A percentile compares a stretch with the other conserved stretches of the same genome.
Evolutionary conservation across 2,797 vertebrate genomes (phyloP).

Genomic region (Orestias chungarensis): DNA sequence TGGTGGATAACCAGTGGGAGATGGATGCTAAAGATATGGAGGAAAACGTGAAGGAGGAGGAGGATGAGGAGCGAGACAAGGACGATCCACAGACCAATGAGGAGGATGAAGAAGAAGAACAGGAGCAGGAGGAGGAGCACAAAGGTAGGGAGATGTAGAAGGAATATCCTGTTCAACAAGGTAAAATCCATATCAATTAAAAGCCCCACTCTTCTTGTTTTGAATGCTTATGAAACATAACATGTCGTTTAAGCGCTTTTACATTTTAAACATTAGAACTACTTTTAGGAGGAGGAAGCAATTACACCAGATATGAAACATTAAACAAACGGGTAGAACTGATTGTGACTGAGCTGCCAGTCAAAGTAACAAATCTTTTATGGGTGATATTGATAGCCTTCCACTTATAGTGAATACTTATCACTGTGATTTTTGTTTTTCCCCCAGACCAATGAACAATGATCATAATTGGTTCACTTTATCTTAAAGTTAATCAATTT

Average conservation of each 20-base stretch:
- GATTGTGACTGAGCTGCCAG: neutral
- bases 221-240: neutral
- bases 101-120: slow-evolving; percentile 51
- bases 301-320: neutral
- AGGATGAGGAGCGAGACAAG: slow-evolving; percentile 56
- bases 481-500: neutral
- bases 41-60: slow-evolving; percentile 60
- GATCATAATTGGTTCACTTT: neutral
- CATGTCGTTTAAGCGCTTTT: neutral
- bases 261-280: neutral
- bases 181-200: slow-evolving; percentile 46
- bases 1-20: slow-evolving; percentile 83
- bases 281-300: neutral
- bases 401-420: too few species aligned
- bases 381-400: too few species aligned
- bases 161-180: slow-evolving; percentile 64
- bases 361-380: neutral
- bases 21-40: slow-evolving; percentile 70
- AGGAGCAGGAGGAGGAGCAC: slow-evolving; percentile 54
- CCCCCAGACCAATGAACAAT: neutral
- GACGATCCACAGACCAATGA: slow-evolving; percentile 52
- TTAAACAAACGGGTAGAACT: neutral
- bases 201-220: neutral
- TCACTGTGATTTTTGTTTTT: neutral
- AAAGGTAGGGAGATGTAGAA: slow-evolving; percentile 48